Conservation (phyloP, 2,888 invertebrate genomes). For the Amiota minor region DNA sequence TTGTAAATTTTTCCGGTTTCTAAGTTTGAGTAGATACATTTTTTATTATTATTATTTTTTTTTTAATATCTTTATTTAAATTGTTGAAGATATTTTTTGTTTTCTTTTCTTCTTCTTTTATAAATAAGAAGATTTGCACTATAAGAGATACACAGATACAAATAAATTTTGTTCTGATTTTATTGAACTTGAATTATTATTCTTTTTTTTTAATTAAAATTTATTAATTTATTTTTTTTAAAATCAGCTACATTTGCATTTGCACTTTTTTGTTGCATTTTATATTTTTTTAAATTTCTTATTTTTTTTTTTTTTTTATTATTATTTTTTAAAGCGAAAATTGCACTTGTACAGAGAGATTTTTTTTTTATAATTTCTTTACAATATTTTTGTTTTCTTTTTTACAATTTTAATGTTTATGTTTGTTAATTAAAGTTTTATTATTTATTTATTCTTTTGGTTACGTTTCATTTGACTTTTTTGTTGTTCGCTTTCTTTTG, state of each 20-base stretch:
- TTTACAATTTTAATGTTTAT: constrained; percentile 30
- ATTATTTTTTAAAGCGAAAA: constrained; percentile 40
- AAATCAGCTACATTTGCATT: constrained; percentile 54
- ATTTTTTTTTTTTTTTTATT: constrained; percentile 19
- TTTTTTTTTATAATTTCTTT: constrained; percentile 26
- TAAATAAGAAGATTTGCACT: neutral
- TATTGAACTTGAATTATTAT: neutral
- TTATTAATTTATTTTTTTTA: constrained; percentile 25
- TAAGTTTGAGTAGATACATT: neutral
- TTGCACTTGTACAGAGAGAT: constrained; percentile 57
- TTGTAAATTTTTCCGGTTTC: neutral
- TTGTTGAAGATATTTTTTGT: constrained; percentile 28
- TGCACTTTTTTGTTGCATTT: constrained; percentile 51
- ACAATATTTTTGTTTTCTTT: neutral
- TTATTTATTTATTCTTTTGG: constrained; percentile 42
- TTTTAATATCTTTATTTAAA: constrained; percentile 24
- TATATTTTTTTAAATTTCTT: constrained; percentile 32
- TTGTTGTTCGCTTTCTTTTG: constrained; percentile 23
- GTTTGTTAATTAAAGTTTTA: constrained; percentile 36
- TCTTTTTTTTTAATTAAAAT: constrained; percentile 11
- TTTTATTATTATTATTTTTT: constrained; percentile 13
- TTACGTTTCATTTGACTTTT: constrained; percentile 30
- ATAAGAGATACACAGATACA: neutral
- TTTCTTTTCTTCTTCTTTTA: constrained; percentile 25
- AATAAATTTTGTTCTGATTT: constrained; percentile 3